These are phyloP conservation scores for Taeniopygia guttata DNA, from an alignment of 2,797 vertebrate genomes.

Conservation along the genomic window DNA sequence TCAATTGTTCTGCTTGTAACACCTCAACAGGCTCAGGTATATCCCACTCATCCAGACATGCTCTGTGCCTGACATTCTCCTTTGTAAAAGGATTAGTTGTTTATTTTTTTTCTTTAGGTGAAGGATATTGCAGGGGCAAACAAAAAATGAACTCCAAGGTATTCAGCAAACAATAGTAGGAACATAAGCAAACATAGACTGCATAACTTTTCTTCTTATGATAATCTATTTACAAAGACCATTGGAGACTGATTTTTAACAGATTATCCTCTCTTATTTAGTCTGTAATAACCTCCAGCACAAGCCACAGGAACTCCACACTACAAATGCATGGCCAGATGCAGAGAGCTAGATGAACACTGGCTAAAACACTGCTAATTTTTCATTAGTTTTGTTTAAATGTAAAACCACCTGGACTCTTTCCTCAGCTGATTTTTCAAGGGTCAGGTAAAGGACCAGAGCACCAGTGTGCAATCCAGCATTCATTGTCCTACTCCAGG, in stretches of 20 bases:
- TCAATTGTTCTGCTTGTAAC: neutral
- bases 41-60: neutral
- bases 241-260: neutral
- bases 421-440: neutral
- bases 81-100: neutral
- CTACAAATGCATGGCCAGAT: neutral
- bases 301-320: neutral
- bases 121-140: neutral
- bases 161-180: rapidly evolving
- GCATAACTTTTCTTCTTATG: neutral
- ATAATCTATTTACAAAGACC: neutral
- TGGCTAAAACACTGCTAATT: neutral
- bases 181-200: neutral
- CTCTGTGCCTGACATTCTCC: neutral
- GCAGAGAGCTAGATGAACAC: neutral
- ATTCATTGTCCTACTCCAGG: neutral
- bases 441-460: neutral
- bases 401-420: neutral
- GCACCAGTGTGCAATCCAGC: neutral
- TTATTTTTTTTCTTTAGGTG: neutral
- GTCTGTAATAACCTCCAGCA: neutral
- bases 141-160: neutral
- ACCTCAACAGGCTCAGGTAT: neutral
- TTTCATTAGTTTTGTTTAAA: neutral
- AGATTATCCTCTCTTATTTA: neutral